Evolutionary conservation across 2,113 vertebrate genomes (phyloP), one percentile per base, ranked within the genome.

Genomic region (Oncorhynchus mykiss): DNA sequence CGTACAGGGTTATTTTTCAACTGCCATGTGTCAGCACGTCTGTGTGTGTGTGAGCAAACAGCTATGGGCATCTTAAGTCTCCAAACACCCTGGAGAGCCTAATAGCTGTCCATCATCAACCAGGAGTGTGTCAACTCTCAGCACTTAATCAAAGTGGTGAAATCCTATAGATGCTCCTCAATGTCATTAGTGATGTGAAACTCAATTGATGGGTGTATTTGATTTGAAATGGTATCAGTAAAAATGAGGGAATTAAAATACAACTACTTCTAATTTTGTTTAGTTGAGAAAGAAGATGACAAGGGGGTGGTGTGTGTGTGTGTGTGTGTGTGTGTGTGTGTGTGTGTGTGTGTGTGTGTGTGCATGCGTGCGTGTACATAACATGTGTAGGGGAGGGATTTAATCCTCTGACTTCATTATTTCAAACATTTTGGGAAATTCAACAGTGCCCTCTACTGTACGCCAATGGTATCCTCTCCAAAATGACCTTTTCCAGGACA

Each of bases 401-500:
- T 62, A 8, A 9, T 62, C 51, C 51, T 54, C 51, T 18, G 25
- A 18, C 5, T 18, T 68, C 1, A 39, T 20, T n/a, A 18, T 34
- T 29, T 34, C 31, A 64, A 73, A 72, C 39, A 78, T 76, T 78
- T 82, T 73, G 39, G n/a, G 4, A 67, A 78, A 79, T 62, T 29
- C 72, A 78, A 83, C 66, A 78, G 73, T 69, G 72, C 22, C n/a
- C 73, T 68, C 67, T 68, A 18, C 27, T 68, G 67, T 68, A 39
- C 31, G 20, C 6, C 14, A 9, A 45, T 39, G 16, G 18, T 39
- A 68, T 34, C 7, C 59, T 24, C 59, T 8, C 13, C 59, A 62
- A 3, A 62, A 7, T 24, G 4, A 62, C 39, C 2, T 39, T 39
- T 39, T 39, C 39, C 39, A 62, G 6, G 6, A 8, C 1, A 62